Percentiles rank a stretch among this genome's conserved stretches.
Evolutionary conservation across 2,888 invertebrate species (phyloP).

Genomic region (Pristionchus japonicus): DNA sequence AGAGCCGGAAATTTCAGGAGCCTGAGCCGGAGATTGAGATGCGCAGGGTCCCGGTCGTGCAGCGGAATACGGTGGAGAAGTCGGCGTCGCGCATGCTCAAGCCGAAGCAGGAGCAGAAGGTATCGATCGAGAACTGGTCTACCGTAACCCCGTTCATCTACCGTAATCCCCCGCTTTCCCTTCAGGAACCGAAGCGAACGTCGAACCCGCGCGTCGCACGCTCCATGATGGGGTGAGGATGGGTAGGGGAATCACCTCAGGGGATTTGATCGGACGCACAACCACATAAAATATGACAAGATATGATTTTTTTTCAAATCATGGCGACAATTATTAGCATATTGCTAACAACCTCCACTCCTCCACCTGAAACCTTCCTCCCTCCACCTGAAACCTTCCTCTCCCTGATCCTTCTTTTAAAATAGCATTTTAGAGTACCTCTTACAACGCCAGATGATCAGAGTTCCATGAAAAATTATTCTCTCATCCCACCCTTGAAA

Average conservation of each 20-base stretch:
- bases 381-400: no score
- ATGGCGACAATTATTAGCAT: not conserved
- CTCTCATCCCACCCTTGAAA: no score
- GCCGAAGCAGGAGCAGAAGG: not conserved
- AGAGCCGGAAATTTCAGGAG: no score
- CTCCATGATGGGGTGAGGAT: not conserved
- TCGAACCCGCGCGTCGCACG: not conserved
- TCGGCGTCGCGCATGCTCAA: not conserved
- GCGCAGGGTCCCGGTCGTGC: not conserved
- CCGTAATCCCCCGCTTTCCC: not conserved
- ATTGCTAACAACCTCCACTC: not conserved
- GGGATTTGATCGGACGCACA: no score
- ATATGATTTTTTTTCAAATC: no score
- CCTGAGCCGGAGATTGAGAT: not conserved
- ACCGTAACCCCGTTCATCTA: no score
- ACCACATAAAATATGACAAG: no score
- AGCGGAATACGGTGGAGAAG: slow-evolving; percentile 27
- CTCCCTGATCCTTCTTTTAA: no score
- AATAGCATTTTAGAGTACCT: no score
- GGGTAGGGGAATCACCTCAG: not conserved
- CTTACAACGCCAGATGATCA: no score
- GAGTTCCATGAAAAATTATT: no score
- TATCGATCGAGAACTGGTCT: no score
- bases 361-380: not conserved
- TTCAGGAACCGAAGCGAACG: not conserved